A percentile compares a stretch with the other conserved stretches of the same genome.
Evolutionary conservation across 1,140 invertebrate species (phyloP).

Genomic region (Chrysomallon squamiferum): DNA sequence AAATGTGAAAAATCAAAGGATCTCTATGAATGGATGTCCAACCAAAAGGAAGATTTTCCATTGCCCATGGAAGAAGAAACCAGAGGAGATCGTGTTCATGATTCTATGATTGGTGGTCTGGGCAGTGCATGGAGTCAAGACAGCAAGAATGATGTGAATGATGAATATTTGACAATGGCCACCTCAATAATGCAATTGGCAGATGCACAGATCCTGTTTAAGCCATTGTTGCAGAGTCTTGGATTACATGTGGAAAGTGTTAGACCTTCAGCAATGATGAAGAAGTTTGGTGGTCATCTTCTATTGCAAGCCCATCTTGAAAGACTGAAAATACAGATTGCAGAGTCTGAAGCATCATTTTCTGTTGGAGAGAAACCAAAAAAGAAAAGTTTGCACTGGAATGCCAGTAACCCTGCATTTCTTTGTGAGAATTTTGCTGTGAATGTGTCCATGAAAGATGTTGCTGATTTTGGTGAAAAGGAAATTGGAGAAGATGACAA

Average conservation of each 20-base stretch:
- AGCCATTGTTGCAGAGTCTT: slow-evolving; percentile 60
- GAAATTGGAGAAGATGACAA: slow-evolving; percentile 74
- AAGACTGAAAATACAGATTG: slow-evolving; percentile 89
- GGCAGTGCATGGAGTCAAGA: slow-evolving; percentile 57
- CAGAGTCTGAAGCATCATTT: slow-evolving; percentile 69
- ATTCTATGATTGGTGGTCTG: slow-evolving; percentile 47
- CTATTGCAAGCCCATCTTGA: slow-evolving; percentile 87
- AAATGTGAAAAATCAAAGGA: slow-evolving; percentile 71
- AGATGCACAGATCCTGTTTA: slow-evolving; percentile 60
- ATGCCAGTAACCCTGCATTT: slow-evolving; percentile 83
- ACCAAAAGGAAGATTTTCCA: slow-evolving; percentile 72
- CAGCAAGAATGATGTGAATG: slow-evolving; percentile 49
- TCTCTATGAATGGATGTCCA: slow-evolving; percentile 91
- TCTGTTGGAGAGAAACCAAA: slow-evolving; percentile 34
- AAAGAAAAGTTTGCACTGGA: slow-evolving; percentile 24
- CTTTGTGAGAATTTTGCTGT: slow-evolving; percentile 87
- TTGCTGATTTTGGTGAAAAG: slow-evolving; percentile 85
- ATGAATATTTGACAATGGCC: slow-evolving; percentile 44
- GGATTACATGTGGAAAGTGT: slow-evolving; percentile 60
- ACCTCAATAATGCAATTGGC: slow-evolving; percentile 58
- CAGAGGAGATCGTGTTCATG: slow-evolving; percentile 34
- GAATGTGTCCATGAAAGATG: slow-evolving; percentile 86
- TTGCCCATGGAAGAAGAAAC: slow-evolving; percentile 17
- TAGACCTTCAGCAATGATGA: slow-evolving; percentile 61
- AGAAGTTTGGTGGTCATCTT: slow-evolving; percentile 89